Evolutionary conservation across 2,888 invertebrate genomes (phyloP), one percentile per base, ranked within the genome.

Genomic region (Drosophila kokeensis): DNA sequence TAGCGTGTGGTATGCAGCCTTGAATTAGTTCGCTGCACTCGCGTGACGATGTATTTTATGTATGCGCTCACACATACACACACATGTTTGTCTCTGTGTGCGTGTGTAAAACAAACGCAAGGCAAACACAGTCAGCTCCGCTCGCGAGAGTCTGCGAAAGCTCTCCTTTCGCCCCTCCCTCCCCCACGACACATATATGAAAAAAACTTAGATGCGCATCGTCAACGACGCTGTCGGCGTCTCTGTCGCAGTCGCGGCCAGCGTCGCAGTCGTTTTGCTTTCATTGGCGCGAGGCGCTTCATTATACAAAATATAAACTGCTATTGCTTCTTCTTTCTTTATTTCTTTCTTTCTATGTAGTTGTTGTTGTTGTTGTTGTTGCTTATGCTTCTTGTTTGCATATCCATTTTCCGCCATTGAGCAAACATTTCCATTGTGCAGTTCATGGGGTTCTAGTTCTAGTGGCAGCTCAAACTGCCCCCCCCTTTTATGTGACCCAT

Each of bases 21-120:
- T 93, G 93, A 93, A 93, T 93, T 92, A 92, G 93, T 93, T 93
- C 93, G 93, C 89, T 93, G 93, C 93, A 93, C 93, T 93, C 92
- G 92, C 89, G 90, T 88, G 91, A 87, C 91, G 87, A 83, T 87
- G 84, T 79, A 69, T 79, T 80, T 79, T 81, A 76, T 79, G 65
- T 81, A 71, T 81, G 67, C 58, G 63, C 68, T 62, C 57, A 55
- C 63, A 49, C 54, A 48, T 49, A 54, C 38, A 29, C 54, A 62
- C 29, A 27, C 18, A 38, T 29, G 8, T 15, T 2, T 67, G 30
- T 53, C n/a, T 34, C 45, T 63, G 38, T 64, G 30, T 59, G 61
- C 42, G n/a, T 68, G 53, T 54, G 40, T 66, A 42, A 70, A 67
- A 50, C 58, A 69, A 62, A 64, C 58, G 76, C 77, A 78, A 74